A percentile compares a stretch with the other conserved stretches of the same genome.
Evolutionary conservation across 2,113 vertebrate species (phyloP).

Genomic region (Pavo muticus): DNA sequence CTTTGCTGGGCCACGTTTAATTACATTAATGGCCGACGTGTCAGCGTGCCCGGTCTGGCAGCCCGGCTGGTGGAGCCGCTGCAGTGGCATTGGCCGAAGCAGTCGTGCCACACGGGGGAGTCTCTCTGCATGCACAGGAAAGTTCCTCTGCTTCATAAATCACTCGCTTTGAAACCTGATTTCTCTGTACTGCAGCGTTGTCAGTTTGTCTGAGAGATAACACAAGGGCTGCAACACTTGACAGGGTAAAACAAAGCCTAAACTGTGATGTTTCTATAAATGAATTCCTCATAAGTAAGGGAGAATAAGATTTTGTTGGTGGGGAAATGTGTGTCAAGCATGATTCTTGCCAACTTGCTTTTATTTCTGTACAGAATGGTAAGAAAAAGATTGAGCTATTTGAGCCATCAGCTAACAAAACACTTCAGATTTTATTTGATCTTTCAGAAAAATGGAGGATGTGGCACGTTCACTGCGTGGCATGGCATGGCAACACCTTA

Average conservation of each 20-base stretch:
- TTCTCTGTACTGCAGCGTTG: conserved; percentile 27
- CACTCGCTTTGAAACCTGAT: conserved; percentile 34
- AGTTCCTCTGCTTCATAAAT: conserved; percentile 42
- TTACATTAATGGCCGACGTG: not conserved
- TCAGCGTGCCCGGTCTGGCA: not conserved
- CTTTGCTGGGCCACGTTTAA: not conserved
- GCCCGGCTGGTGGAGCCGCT: not conserved
- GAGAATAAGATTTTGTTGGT: not conserved
- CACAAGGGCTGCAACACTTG: not conserved
- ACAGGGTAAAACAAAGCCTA: not conserved
- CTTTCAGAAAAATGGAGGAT: not conserved
- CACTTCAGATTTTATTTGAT: not conserved
- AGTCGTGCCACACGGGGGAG: conserved; percentile 78
- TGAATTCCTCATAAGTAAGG: not conserved
- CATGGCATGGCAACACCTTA: not conserved
- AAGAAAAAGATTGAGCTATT: not conserved
- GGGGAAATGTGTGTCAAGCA: not conserved
- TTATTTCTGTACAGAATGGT: not conserved
- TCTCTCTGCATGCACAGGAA: conserved; percentile 53
- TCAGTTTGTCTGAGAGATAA: not conserved
- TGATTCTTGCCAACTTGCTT: not conserved
- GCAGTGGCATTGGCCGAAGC: not conserved
- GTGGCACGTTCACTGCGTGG: not conserved
- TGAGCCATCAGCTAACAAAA: not conserved
- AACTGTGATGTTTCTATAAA: not conserved